Conservation (phyloP, 2,888 invertebrate genomes). For the Aspidiotus rigidus region DNA sequence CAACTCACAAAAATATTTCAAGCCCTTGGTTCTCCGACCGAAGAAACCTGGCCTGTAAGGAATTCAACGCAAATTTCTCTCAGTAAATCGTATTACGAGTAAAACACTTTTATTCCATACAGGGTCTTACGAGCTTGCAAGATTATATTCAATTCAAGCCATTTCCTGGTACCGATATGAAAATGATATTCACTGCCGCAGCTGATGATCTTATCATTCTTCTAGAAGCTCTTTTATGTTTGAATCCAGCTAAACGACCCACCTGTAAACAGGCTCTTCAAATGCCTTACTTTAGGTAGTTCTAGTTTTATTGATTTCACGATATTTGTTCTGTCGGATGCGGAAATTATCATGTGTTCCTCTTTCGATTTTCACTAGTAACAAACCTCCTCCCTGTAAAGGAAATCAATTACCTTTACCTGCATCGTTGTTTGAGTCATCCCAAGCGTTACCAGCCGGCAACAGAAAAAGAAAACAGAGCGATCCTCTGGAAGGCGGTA, state of each 20-base stretch:
- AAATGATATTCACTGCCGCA: slow-evolving; percentile 91
- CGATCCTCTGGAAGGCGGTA: slow-evolving; percentile 58
- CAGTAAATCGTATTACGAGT: not conserved
- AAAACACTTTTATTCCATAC: slow-evolving; percentile 35
- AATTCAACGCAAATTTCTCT: not conserved
- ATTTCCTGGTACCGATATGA: slow-evolving; percentile 71
- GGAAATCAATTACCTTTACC: slow-evolving; percentile 77
- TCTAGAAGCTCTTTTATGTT: slow-evolving; percentile 62
- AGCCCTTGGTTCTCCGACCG: slow-evolving; percentile 66
- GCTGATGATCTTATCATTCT: slow-evolving; percentile 80
- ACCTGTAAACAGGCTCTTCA: slow-evolving; percentile 74
- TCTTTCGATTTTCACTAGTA: slow-evolving; percentile 45
- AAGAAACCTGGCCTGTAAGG: slow-evolving; percentile 78
- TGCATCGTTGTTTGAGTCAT: slow-evolving; percentile 51
- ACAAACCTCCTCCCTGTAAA: slow-evolving; percentile 77
- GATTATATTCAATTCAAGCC: slow-evolving; percentile 90
- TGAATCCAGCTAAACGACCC: slow-evolving; percentile 74
- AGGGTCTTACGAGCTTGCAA: slow-evolving; percentile 64
- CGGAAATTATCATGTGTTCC: not conserved
- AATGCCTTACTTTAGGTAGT: slow-evolving; percentile 74
- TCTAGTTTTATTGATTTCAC: not conserved
- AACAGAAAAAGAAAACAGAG: slow-evolving; percentile 59
- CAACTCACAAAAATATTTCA: slow-evolving; percentile 92
- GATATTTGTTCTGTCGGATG: slow-evolving; percentile 21
- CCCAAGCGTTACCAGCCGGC: slow-evolving; percentile 43